A percentile compares a stretch with the other conserved stretches of the same genome.
Conservation (phyloP, 2,888 invertebrate genomes). For the Chaetogeoica ovagalla region DNA sequence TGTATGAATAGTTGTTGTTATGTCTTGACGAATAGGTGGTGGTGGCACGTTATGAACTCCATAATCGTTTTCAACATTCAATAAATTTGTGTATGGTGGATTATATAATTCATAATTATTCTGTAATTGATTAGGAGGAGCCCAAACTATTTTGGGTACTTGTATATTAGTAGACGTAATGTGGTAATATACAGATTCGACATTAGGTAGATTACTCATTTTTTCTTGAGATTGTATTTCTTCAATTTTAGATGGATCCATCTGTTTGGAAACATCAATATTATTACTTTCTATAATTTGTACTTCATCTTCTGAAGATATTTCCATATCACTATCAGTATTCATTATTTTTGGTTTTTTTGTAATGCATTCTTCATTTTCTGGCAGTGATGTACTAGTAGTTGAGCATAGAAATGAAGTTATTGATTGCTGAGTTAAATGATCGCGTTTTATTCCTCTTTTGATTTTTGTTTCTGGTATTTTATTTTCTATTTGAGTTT, state of each 20-base stretch:
- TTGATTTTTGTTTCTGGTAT: slow-evolving; percentile 60
- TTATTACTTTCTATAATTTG: slow-evolving; percentile 42
- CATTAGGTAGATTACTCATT: not conserved
- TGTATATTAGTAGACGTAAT: slow-evolving; percentile 5
- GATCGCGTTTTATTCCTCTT: slow-evolving; percentile 61
- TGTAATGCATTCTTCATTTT: slow-evolving; percentile 14
- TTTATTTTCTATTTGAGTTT: slow-evolving; percentile 39
- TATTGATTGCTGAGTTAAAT: slow-evolving; percentile 63
- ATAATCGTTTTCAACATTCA: slow-evolving; percentile 1
- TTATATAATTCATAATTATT: slow-evolving; percentile 10
- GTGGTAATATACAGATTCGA: slow-evolving; percentile 14
- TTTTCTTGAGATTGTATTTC: not conserved
- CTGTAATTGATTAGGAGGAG: not conserved
- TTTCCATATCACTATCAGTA: slow-evolving; percentile 46
- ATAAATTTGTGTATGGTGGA: not conserved
- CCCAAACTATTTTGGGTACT: not conserved
- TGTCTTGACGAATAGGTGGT: not conserved
- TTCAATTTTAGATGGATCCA: not conserved
- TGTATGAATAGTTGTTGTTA: not conserved
- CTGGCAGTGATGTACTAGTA: not conserved
- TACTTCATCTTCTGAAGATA: slow-evolving; percentile 46
- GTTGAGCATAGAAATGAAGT: slow-evolving; percentile 60
- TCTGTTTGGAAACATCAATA: not conserved
- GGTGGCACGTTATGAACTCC: not conserved
- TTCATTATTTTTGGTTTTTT: slow-evolving; percentile 37